Percentiles rank a stretch among this genome's conserved stretches.
Conservation (phyloP, 2,888 invertebrate genomes). For the Bugulina stolonifera region DNA sequence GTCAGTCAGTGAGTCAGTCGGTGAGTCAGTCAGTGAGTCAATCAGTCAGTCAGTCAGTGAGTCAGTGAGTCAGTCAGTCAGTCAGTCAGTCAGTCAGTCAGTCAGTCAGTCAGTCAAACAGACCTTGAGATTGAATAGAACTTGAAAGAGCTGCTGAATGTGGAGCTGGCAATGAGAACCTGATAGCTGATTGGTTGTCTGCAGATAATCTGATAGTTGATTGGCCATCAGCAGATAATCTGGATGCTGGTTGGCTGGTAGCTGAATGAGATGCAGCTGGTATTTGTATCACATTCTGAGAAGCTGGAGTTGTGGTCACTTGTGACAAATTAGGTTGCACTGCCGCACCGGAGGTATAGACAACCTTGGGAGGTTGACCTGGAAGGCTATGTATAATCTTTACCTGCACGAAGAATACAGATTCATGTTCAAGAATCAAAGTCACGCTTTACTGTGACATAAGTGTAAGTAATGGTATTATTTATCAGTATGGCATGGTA, state of each 20-base stretch:
- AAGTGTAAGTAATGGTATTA: no score
- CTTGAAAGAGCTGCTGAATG: neutral
- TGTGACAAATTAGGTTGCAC: neutral
- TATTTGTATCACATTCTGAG: neutral
- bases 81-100: no score
- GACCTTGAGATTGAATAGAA: neutral
- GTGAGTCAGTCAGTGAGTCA: no score
- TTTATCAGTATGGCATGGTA: no score
- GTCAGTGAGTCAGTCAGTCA: no score
- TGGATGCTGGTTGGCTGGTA: neutral
- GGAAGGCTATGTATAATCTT: constrained; percentile 76
- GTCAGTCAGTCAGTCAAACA: no score
- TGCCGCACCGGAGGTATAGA: constrained; percentile 58
- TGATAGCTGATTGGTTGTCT: constrained; percentile 22
- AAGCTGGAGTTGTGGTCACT: neutral
- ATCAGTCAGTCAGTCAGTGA: no score
- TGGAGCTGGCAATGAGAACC: constrained; percentile 9
- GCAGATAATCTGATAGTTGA: neutral
- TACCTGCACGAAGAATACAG: no score
- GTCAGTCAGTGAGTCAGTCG: no score
- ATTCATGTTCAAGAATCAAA: no score
- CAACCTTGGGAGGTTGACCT: constrained; percentile 69
- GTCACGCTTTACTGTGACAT: no score
- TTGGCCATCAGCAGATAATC: neutral
- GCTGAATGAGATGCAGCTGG: neutral